These are phyloP conservation scores for Heliconius ismenius DNA, from an alignment of 2,888 invertebrate species.

Conservation along the genomic window DNA sequence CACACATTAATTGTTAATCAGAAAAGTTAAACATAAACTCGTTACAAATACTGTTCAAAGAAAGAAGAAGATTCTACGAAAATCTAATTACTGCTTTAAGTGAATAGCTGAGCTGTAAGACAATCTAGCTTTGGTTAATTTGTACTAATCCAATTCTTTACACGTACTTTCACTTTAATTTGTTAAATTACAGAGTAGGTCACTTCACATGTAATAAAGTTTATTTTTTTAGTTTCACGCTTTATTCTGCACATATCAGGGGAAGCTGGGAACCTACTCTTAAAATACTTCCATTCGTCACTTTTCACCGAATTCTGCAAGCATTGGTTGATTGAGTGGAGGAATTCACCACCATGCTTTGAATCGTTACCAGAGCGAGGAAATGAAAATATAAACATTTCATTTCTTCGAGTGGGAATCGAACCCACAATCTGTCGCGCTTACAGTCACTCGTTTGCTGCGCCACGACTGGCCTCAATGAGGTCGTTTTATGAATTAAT, in stretches of 20 bases:
- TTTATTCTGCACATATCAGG: neutral
- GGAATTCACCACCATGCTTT: neutral
- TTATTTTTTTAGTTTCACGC: neutral
- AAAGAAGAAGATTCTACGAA: constrained; percentile 11
- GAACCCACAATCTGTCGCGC: neutral
- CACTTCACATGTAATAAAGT: neutral
- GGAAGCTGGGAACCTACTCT: neutral
- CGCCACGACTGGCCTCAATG: neutral
- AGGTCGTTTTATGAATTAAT: neutral
- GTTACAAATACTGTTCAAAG: neutral
- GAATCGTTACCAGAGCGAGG: neutral
- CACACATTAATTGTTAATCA: neutral
- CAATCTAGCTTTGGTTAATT: constrained; percentile 19
- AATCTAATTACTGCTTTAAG: constrained; percentile 19
- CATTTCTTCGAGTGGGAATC: neutral
- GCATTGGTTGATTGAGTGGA: neutral
- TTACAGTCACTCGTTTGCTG: neutral
- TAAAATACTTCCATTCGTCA: neutral
- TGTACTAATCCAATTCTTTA: constrained; percentile 16
- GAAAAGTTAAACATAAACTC: constrained; percentile 2
- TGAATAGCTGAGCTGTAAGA: constrained; percentile 11
- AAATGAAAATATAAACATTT: neutral
- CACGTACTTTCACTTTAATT: constrained; percentile 21
- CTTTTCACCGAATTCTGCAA: neutral
- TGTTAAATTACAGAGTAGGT: constrained; percentile 17